Percentiles rank a stretch among this genome's conserved stretches.
phyloP scores from a whole-genome alignment of 1,140 invertebrate species.

The Zaprionus capensis region DNA sequence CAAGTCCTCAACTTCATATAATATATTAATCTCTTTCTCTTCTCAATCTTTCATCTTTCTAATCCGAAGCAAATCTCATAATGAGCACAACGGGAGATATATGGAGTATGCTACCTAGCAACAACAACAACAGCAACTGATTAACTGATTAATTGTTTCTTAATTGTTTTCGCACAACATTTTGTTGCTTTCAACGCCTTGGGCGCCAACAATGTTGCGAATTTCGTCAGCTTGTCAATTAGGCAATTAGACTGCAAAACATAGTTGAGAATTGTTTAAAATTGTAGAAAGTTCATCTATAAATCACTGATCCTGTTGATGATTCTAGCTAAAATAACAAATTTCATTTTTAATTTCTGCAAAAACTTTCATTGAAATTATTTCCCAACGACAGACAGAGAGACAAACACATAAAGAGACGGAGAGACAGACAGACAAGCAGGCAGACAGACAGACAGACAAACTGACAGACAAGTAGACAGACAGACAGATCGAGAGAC shows the following conservation, averaged over 20 bases:
- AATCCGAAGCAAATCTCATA: constrained; percentile 2
- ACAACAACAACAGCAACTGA: not conserved
- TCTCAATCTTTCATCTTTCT: not conserved
- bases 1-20: not conserved
- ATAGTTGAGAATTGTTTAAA: not conserved
- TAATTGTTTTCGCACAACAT: constrained; percentile 8
- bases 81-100: not conserved
- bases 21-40: not conserved
- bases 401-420: not conserved
- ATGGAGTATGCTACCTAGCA: not conserved
- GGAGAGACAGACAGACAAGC: not conserved
- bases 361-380: not conserved
- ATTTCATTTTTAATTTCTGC: not conserved
- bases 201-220: constrained; percentile 8
- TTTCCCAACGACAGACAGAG: not conserved
- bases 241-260: not conserved
- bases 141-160: not conserved
- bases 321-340: not conserved
- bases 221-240: not conserved
- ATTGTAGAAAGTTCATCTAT: not conserved
- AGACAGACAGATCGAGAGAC: not conserved
- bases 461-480: not conserved
- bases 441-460: not conserved
- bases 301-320: not conserved
- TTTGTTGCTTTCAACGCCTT: not conserved